These are phyloP conservation scores for Indicator maculatus DNA, from an alignment of 2,113 vertebrate genomes.

Conservation along the genomic window DNA sequence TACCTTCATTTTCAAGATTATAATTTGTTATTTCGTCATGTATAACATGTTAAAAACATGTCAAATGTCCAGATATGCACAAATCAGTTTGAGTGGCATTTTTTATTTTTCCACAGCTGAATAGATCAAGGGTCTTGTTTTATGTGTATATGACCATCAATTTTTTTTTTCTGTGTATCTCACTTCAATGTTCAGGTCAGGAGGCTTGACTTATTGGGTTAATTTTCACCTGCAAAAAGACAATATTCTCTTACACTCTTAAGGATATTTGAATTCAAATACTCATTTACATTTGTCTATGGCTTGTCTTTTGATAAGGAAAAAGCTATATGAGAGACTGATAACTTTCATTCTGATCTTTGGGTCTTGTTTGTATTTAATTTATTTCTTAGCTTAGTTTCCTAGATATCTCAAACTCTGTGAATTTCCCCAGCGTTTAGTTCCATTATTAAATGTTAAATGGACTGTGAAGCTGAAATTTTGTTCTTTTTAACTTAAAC, in stretches of 20 bases:
- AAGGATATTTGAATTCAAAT: neutral
- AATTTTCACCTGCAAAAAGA: neutral
- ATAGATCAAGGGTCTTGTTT: fast-evolving
- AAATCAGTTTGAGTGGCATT: neutral
- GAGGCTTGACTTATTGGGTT: neutral
- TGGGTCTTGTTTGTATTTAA: neutral
- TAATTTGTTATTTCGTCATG: neutral
- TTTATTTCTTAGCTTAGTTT: neutral
- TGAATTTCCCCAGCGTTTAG: neutral
- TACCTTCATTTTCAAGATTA: neutral
- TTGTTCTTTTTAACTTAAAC: neutral
- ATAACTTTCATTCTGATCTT: neutral
- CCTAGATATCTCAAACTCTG: neutral
- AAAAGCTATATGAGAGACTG: neutral
- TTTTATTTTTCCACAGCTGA: neutral
- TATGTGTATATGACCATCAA: neutral
- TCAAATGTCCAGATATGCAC: neutral
- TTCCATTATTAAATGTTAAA: neutral
- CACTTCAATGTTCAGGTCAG: neutral
- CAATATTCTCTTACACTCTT: neutral
- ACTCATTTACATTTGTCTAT: neutral
- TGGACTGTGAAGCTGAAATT: neutral
- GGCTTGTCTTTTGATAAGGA: neutral
- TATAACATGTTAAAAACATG: neutral
- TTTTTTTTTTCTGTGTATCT: neutral